These are phyloP conservation scores for Athripsodes cinereus DNA, from an alignment of 2,888 invertebrate species.

Conservation along the genomic window DNA sequence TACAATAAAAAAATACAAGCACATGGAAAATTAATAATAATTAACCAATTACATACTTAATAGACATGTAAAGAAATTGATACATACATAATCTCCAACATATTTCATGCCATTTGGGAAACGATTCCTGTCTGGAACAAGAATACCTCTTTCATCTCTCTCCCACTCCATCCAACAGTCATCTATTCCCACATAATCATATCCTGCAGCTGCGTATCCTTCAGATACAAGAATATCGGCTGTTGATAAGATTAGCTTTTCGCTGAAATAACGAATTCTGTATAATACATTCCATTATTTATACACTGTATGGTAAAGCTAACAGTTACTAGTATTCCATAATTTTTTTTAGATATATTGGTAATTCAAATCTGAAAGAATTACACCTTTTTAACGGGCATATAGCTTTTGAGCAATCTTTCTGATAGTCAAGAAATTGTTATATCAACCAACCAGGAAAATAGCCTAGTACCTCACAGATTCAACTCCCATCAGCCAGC, in stretches of 20 bases:
- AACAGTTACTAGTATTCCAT: no score
- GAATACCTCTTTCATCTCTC: conserved; percentile 41
- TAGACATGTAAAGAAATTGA: neutral
- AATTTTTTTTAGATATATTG: no score
- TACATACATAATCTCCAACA: conserved; percentile 53
- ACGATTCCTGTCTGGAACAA: conserved; percentile 50
- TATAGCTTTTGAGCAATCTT: no score
- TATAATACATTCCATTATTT: no score
- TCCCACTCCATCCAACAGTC: conserved; percentile 55
- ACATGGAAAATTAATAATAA: no score
- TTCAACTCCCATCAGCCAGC: neutral
- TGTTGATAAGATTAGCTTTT: conserved; percentile 48
- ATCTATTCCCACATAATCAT: conserved; percentile 54
- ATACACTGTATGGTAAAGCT: no score
- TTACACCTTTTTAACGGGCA: no score
- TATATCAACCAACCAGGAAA: no score
- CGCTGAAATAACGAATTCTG: conserved; percentile 44
- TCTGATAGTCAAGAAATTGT: no score
- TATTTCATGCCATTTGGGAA: conserved; percentile 58
- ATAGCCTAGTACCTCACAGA: no score
- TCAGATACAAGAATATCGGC: conserved; percentile 51
- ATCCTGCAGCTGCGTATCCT: conserved; percentile 55
- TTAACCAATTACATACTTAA: neutral
- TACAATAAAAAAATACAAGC: conserved; percentile 35
- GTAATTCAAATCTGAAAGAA: no score